phyloP scores from a whole-genome alignment of 30 jellyfish, hydroid and myxozoan species.

The Cassiopea andromeda region DNA sequence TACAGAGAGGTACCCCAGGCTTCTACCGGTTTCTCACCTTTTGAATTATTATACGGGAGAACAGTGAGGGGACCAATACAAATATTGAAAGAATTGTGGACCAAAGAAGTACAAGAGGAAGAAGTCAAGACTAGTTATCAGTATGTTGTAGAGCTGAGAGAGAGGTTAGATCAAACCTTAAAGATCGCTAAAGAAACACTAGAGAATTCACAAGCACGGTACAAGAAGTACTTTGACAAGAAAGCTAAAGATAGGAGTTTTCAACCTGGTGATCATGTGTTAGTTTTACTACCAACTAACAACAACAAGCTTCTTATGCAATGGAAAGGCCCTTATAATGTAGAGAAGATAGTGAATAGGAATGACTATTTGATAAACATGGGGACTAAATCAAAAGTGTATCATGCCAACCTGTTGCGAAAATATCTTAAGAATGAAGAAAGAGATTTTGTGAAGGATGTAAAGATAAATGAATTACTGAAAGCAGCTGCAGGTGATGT shows the following conservation, averaged over 20 bases:
- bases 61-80: slow-evolving; percentile 69
- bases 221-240: slow-evolving; percentile 49
- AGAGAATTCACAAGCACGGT: slow-evolving; percentile 22
- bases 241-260: slow-evolving; percentile 26
- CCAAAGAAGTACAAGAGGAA: slow-evolving; percentile 37
- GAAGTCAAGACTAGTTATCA: slow-evolving; percentile 56
- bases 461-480: slow-evolving; percentile 13
- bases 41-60: slow-evolving; percentile 65
- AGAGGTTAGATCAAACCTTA: slow-evolving; percentile 39
- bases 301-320: slow-evolving; percentile 67
- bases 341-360: slow-evolving; percentile 7
- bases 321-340: slow-evolving; percentile 67
- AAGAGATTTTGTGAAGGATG: slow-evolving; percentile 28
- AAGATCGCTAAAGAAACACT: slow-evolving; percentile 16
- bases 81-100: slow-evolving; percentile 59
- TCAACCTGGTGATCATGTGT: slow-evolving; percentile 55
- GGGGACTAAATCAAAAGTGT: slow-evolving; percentile 19
- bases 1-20: slow-evolving; percentile 76
- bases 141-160: slow-evolving; percentile 56
- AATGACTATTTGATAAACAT: slow-evolving; percentile 34
- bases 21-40: slow-evolving; percentile 54
- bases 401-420: slow-evolving; percentile 43
- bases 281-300: slow-evolving; percentile 60
- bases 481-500: slow-evolving; percentile 36
- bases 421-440: slow-evolving; percentile 24